Conservation (phyloP, 2,113 vertebrate genomes). For the Podocnemis expansa region DNA sequence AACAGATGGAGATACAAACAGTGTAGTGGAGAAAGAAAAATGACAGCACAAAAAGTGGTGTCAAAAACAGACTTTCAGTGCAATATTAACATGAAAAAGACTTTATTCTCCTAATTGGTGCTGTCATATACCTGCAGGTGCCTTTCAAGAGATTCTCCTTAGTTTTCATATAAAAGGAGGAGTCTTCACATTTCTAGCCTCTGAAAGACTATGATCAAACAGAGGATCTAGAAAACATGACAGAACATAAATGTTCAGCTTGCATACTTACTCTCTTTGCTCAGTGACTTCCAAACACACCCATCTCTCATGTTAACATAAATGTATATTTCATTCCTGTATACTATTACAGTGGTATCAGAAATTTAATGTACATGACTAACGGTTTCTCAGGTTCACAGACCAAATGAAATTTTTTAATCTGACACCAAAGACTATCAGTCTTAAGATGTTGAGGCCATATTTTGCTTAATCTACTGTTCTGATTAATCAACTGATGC, state of each 20-base stretch:
- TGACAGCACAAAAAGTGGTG: not conserved
- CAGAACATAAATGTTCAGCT: not conserved
- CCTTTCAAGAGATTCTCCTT: not conserved
- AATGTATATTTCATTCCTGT: not conserved
- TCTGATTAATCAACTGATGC: slow-evolving; percentile 62
- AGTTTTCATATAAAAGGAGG: not conserved
- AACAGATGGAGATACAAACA: not conserved
- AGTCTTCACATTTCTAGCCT: not conserved
- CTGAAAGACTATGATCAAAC: not conserved
- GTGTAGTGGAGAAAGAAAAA: not conserved
- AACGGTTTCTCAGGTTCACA: not conserved
- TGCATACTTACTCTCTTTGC: accelerated
- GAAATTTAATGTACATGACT: accelerated
- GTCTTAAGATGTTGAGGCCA: slow-evolving; percentile 21
- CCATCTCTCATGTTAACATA: accelerated
- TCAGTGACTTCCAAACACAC: accelerated
- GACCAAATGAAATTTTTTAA: not conserved
- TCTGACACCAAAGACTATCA: slow-evolving; percentile 54
- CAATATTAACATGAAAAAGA: not conserved
- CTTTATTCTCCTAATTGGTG: slow-evolving; percentile 52
- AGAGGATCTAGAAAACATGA: not conserved
- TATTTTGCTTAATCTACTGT: slow-evolving; percentile 45
- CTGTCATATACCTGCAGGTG: not conserved
- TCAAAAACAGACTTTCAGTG: not conserved
- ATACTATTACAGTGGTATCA: accelerated